These are phyloP conservation scores for Heliothis subflexa DNA, from an alignment of 1,140 invertebrate genomes.

Conservation along the genomic window DNA sequence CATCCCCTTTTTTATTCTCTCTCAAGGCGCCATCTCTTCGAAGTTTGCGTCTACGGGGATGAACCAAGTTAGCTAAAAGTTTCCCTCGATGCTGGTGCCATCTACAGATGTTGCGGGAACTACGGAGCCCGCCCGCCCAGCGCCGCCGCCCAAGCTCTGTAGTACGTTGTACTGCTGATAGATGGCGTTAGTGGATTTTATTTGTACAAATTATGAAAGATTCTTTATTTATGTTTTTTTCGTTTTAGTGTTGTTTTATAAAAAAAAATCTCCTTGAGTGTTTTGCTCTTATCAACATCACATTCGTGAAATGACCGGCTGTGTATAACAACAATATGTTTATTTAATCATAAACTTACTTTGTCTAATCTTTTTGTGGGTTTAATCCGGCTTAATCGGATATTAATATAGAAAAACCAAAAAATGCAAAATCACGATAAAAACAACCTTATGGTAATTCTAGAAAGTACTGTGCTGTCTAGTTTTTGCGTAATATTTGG, in stretches of 20 bases:
- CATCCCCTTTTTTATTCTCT: background rate
- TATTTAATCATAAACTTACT: too few species aligned
- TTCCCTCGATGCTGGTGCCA: conserved; percentile 12
- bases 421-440: too few species aligned
- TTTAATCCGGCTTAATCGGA: too few species aligned
- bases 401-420: too few species aligned
- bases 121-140: background rate
- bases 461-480: too few species aligned
- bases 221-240: background rate
- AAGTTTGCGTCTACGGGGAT: conserved; percentile 23
- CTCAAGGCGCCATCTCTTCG: conserved; percentile 41
- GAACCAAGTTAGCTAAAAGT: conserved; percentile 8
- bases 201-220: background rate
- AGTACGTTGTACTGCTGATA: background rate
- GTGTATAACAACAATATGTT: too few species aligned
- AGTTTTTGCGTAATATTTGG: too few species aligned
- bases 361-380: too few species aligned
- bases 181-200: conserved; percentile 25
- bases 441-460: too few species aligned
- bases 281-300: too few species aligned
- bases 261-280: background rate
- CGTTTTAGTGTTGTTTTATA: background rate
- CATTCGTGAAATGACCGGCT: too few species aligned
- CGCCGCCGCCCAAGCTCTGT: background rate
- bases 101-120: conserved; percentile 4